Evolutionary conservation across 2,113 vertebrate genomes (phyloP).

Genomic region (Himantopus leucocephalus): DNA sequence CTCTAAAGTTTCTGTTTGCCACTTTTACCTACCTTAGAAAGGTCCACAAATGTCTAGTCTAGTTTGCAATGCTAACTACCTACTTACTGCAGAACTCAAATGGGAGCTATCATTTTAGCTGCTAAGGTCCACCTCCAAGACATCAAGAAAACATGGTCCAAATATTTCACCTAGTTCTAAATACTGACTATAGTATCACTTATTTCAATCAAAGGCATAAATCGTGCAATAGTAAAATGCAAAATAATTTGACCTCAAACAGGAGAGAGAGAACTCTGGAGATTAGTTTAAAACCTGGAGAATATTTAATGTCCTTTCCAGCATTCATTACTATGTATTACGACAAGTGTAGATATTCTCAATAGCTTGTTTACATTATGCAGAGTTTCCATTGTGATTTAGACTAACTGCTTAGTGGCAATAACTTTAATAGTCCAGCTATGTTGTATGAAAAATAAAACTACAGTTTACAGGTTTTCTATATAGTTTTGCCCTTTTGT

Average conservation of each 20-base stretch:
- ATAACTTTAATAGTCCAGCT: neutral
- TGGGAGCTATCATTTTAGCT: neutral
- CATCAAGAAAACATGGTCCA: neutral
- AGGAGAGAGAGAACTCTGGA: neutral
- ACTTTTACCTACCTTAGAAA: neutral
- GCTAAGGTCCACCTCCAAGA: neutral
- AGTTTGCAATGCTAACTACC: neutral
- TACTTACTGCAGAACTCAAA: neutral
- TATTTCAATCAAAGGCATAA: neutral
- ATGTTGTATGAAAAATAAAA: neutral
- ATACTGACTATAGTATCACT: neutral
- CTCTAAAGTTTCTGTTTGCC: neutral
- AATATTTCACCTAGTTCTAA: neutral
- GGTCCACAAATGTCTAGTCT: neutral
- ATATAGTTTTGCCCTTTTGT: neutral
- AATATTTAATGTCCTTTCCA: neutral
- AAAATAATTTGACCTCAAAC: neutral
- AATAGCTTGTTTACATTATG: neutral
- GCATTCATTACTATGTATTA: neutral
- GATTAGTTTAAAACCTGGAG: neutral
- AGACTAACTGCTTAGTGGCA: neutral
- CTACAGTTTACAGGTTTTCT: neutral
- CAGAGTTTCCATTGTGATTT: neutral
- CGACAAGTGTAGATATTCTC: neutral
- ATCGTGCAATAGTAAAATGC: neutral